A percentile compares a stretch with the other conserved stretches of the same genome.
Evolutionary conservation across 1,140 invertebrate species (phyloP).

Genomic region (Megalonaias nervosa): DNA sequence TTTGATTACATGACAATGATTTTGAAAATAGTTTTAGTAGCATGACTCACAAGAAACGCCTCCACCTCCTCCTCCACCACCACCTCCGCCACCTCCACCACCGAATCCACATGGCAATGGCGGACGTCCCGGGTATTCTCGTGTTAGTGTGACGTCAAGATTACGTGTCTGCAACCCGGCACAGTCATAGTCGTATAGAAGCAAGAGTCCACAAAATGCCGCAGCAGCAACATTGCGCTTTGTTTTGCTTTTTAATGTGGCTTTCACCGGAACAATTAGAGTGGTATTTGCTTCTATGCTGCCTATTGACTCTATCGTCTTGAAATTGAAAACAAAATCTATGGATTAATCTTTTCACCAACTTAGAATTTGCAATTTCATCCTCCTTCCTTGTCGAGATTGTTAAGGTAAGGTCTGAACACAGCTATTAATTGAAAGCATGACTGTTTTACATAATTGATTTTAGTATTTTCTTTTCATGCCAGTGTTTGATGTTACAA

Average conservation of each 20-base stretch:
- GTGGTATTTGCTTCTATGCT: slow-evolving; percentile 24
- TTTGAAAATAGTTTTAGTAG: too few species aligned
- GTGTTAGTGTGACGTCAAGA: slow-evolving; percentile 12
- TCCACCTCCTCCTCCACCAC: slow-evolving; percentile 14
- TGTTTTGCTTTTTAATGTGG: slow-evolving; percentile 16
- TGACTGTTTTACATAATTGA: too few species aligned
- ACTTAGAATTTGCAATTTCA: too few species aligned
- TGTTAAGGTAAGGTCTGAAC: too few species aligned
- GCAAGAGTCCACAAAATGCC: slow-evolving; percentile 6
- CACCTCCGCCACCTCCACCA: slow-evolving; percentile 1
- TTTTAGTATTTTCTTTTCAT: too few species aligned
- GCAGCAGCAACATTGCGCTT: slow-evolving; percentile 15
- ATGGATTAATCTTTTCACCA: too few species aligned
- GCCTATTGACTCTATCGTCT: slow-evolving; percentile 15
- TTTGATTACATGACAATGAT: too few species aligned
- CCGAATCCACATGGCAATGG: slow-evolving; percentile 6
- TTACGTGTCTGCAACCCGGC: slow-evolving; percentile 14
- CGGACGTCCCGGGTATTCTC: slow-evolving; percentile 10
- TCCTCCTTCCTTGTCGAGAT: too few species aligned
- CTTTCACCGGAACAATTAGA: slow-evolving; percentile 20
- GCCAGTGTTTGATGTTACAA: too few species aligned
- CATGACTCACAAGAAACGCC: not conserved
- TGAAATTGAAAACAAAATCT: not conserved
- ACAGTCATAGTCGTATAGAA: slow-evolving; percentile 29
- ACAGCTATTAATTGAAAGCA: too few species aligned